These are phyloP conservation scores for Tylochromis polylepis DNA, from an alignment of 2,113 vertebrate genomes.

Conservation along the genomic window DNA sequence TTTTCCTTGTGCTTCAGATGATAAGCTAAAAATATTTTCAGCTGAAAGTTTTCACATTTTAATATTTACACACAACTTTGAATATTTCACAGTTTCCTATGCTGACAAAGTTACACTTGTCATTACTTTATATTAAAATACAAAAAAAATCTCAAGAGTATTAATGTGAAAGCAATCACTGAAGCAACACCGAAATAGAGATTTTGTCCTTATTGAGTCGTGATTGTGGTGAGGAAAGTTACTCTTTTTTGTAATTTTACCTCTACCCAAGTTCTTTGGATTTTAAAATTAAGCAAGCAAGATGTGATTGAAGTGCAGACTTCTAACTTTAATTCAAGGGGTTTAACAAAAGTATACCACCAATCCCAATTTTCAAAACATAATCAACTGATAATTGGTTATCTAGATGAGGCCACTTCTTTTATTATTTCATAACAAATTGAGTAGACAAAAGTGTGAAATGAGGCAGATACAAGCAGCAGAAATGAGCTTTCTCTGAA, in stretches of 20 bases:
- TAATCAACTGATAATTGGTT: neutral
- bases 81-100: neutral
- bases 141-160: neutral
- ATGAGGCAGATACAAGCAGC: neutral
- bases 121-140: neutral
- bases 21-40: neutral
- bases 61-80: neutral
- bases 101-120: neutral
- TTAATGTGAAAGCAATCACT: neutral
- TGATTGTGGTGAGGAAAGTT: neutral
- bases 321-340: neutral
- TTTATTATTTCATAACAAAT: neutral
- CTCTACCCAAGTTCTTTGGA: neutral
- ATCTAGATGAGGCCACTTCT: neutral
- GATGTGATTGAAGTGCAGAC: neutral
- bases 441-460: neutral
- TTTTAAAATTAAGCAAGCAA: neutral
- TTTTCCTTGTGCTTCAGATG: neutral
- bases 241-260: neutral
- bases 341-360: neutral
- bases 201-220: neutral
- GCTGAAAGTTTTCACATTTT: neutral
- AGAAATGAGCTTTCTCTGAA: neutral
- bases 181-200: neutral
- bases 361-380: neutral